Evolutionary conservation across 35 echinoderm and acorn worm species (phyloP).

Genomic region (Ophioderma brevispina): DNA sequence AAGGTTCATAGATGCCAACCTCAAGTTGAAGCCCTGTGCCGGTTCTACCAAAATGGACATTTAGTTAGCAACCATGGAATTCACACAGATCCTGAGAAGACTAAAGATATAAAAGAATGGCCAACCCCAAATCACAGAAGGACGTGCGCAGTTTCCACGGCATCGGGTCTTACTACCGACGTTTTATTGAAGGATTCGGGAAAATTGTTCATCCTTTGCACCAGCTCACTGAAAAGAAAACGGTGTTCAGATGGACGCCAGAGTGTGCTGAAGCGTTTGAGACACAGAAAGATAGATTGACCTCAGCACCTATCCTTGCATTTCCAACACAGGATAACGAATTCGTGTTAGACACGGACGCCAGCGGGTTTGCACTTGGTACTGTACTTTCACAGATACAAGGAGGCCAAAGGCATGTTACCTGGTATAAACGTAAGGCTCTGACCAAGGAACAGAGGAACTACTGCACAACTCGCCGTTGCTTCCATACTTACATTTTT

Average conservation of each 20-base stretch:
- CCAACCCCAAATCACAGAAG: slow-evolving; percentile 17
- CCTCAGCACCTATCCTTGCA: neutral
- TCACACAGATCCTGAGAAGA: slow-evolving; percentile 23
- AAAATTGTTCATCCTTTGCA: slow-evolving; percentile 31
- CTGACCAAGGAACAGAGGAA: neutral
- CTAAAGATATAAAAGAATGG: slow-evolving; percentile 39
- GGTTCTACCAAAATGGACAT: slow-evolving; percentile 18
- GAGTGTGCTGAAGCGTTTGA: neutral
- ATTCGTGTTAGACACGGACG: neutral
- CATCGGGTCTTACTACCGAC: slow-evolving; percentile 41
- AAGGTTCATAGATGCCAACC: neutral
- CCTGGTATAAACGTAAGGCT: neutral
- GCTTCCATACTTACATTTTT: neutral
- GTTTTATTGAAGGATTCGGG: slow-evolving; percentile 48
- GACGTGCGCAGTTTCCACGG: slow-evolving; percentile 58
- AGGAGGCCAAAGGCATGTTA: neutral
- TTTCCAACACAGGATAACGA: neutral
- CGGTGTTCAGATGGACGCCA: neutral
- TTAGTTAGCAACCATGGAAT: slow-evolving; percentile 10
- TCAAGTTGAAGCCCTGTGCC: slow-evolving; percentile 20
- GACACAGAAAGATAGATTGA: neutral
- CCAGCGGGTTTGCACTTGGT: neutral
- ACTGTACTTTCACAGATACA: neutral
- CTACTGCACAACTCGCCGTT: neutral
- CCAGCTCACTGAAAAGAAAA: neutral